Conservation (phyloP, 2,888 invertebrate genomes). For the Epirrhoe alternata region DNA sequence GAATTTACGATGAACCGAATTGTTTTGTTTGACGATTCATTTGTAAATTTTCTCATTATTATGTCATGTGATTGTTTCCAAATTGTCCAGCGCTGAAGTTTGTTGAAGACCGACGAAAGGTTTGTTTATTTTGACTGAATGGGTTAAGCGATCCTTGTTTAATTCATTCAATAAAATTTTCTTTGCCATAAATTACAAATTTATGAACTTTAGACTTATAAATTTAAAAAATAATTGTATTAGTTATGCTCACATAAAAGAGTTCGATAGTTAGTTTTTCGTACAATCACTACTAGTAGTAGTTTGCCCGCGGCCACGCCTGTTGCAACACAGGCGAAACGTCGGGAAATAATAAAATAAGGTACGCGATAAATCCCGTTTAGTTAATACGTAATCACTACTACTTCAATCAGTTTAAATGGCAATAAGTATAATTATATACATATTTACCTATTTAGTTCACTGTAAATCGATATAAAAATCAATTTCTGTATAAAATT, state of each 20-base stretch:
- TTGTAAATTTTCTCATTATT: constrained; percentile 68
- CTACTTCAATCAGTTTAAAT: too few relatives aligned
- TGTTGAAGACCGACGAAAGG: constrained; percentile 2
- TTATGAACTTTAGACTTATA: neutral
- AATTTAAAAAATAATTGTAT: neutral
- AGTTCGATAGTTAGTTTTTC: too few relatives aligned
- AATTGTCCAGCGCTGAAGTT: constrained; percentile 17
- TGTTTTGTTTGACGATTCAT: constrained; percentile 69
- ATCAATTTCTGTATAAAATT: too few relatives aligned
- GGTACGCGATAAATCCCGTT: too few relatives aligned
- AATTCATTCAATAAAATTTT: constrained; percentile 1
- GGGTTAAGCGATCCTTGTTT: constrained; percentile 11
- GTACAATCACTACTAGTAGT: too few relatives aligned
- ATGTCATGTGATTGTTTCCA: constrained; percentile 46
- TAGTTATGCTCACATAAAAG: neutral
- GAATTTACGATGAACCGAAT: constrained; percentile 61
- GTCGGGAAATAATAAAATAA: too few relatives aligned
- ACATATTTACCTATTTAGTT: too few relatives aligned
- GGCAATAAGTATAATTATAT: too few relatives aligned
- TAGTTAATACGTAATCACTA: too few relatives aligned
- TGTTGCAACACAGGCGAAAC: too few relatives aligned
- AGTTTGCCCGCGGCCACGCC: too few relatives aligned
- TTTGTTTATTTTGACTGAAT: constrained; percentile 15
- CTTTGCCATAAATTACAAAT: neutral
- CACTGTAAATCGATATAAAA: too few relatives aligned